A percentile compares a stretch with the other conserved stretches of the same genome.
Evolutionary conservation across 2,113 vertebrate species (phyloP).

Genomic region (Tenrec ecaudatus): DNA sequence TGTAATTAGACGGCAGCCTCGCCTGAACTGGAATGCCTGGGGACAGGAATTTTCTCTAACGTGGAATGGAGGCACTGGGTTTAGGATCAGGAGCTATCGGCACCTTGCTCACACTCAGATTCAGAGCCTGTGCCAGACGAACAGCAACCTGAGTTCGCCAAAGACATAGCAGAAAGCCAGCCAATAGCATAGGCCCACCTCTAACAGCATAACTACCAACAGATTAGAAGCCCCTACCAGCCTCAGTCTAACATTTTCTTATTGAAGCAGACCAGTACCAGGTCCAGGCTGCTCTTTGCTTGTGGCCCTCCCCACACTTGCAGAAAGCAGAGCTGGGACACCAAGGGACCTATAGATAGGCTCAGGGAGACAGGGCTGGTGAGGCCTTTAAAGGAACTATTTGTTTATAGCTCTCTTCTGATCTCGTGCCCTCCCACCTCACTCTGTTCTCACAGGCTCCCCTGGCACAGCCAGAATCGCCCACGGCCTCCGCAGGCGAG

Average conservation of each 20-base stretch:
- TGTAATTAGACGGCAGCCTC: neutral
- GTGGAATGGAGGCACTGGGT: neutral
- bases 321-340: neutral
- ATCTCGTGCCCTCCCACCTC: conserved; percentile 36
- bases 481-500: conserved; percentile 97
- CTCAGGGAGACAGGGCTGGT: neutral
- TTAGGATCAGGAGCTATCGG: neutral
- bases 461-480: conserved; percentile 98
- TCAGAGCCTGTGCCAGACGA: neutral
- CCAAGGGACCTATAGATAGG: too few species aligned
- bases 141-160: neutral
- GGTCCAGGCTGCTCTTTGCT: neutral
- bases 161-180: neutral
- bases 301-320: too few species aligned
- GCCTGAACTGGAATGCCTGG: neutral
- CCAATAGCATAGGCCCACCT: neutral
- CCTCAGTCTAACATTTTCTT: neutral
- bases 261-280: neutral
- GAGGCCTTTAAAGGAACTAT: neutral
- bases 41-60: neutral
- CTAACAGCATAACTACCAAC: neutral
- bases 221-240: neutral
- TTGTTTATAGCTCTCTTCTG: neutral
- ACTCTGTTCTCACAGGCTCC: conserved; percentile 91
- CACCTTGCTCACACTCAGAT: too few species aligned